Evolutionary conservation across 2,113 vertebrate species (phyloP), one percentile per base, ranked within the genome.

Genomic region (Colaptes auratus): DNA sequence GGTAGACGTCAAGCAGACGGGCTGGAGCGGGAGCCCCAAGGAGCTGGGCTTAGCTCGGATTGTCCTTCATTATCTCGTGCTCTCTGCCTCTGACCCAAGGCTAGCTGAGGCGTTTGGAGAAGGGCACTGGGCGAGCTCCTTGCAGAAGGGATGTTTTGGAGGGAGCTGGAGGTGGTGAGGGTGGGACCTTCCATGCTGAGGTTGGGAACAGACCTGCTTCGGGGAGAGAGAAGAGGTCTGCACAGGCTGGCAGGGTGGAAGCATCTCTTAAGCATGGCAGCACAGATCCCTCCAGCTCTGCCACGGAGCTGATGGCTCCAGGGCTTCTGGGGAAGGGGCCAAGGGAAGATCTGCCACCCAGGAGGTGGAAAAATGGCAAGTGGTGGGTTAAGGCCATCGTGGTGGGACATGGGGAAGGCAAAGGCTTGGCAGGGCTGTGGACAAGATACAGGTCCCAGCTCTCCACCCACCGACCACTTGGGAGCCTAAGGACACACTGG

Each of bases 81-180:
- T 94, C 93, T 92, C 89, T 63, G 89, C 66, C 91, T 93, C 94
- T 35, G 93, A 86, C 74, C 8, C 91, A 50, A 7, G 89, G 93
- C 80, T 82, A 76, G 84, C 88, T 81, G 92, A 96, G 92, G 93
- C 71, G 84, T 6, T 79, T 76, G 96, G 93, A 91, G 91, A 89
- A 93, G 93, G 89, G 89, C 89, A 44, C 82, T 18, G 94, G 85
- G 94, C 79, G 75, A 89, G 95, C 76, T 95, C 95, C 90, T 74
- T 92, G 93, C 86, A 82, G 89, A 82, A 92, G 86, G 88, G 88
- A 88, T 89, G 94, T 84, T 94, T 94, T 94, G 94, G 86, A 93
- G 89, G 96, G 96, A 96, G 94, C 85, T 95, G 96, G 84, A 92
- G 93, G 89, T 93, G 94, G 93, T 91, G 95, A 96, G 94, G 74